These are phyloP conservation scores for Pheosia tremula DNA, from an alignment of 2,888 invertebrate species.

Conservation along the genomic window DNA sequence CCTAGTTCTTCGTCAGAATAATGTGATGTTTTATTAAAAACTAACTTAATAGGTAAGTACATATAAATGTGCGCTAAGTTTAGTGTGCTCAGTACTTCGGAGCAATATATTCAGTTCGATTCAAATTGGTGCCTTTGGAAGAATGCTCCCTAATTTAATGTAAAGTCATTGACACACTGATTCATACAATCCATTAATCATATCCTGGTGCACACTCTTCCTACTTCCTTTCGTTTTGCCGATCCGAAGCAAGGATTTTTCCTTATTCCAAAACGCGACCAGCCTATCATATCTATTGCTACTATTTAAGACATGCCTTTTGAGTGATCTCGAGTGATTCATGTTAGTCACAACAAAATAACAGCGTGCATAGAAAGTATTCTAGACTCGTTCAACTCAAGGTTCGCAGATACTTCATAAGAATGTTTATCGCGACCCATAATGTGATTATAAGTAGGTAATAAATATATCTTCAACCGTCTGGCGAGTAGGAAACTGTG, in stretches of 20 bases:
- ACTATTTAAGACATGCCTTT: too few relatives aligned
- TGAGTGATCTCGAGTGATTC: background rate
- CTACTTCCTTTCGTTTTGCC: constrained; percentile 14
- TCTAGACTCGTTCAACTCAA: constrained; percentile 1
- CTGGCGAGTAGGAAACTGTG: background rate
- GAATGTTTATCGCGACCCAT: constrained; percentile 7
- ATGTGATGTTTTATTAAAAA: too few relatives aligned
- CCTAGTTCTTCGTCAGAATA: too few relatives aligned
- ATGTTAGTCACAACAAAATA: background rate
- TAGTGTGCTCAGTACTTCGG: too few relatives aligned
- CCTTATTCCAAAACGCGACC: constrained; percentile 7
- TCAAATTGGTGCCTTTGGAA: too few relatives aligned
- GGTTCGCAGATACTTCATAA: background rate
- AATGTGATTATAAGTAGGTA: constrained; percentile 3
- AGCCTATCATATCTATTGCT: too few relatives aligned
- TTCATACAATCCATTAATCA: constrained; percentile 7
- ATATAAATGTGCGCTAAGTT: too few relatives aligned
- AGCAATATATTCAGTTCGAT: too few relatives aligned
- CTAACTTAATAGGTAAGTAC: too few relatives aligned
- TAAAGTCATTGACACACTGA: background rate
- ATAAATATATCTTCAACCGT: background rate
- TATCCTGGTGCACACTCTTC: constrained; percentile 11
- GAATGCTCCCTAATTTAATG: background rate
- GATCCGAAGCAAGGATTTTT: constrained; percentile 19
- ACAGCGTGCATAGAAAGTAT: background rate